phyloP scores from a whole-genome alignment of 2,888 invertebrate species.

The Hirtodrosophila confusa region DNA sequence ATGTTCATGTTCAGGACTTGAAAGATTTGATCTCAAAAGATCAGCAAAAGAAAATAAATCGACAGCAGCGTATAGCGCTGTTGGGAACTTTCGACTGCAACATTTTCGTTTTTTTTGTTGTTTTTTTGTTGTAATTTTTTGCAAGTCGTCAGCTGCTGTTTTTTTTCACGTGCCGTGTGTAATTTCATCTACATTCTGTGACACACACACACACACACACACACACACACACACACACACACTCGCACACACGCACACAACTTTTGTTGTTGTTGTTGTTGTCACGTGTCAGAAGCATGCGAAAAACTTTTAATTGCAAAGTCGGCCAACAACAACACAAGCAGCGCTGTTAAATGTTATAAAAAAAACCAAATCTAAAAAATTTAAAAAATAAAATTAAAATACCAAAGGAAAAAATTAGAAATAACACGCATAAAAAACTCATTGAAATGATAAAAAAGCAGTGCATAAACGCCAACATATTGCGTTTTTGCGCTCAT shows the following conservation, averaged over 20 bases:
- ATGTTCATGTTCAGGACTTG: too few species aligned
- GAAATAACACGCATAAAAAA: slow-evolving; percentile 23
- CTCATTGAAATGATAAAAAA: slow-evolving; percentile 32
- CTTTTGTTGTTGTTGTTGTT: slow-evolving; percentile 27
- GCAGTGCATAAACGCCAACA: slow-evolving; percentile 36
- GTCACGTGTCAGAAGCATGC: slow-evolving; percentile 63
- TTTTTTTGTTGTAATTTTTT: slow-evolving; percentile 11
- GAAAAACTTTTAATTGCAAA: slow-evolving; percentile 65
- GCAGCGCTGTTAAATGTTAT: slow-evolving; percentile 4
- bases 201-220: slow-evolving; percentile 21
- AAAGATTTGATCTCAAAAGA: too few species aligned
- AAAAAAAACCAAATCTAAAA: slow-evolving; percentile 8
- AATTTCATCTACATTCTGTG: slow-evolving; percentile 44
- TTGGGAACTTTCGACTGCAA: too few species aligned
- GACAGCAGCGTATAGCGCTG: slow-evolving; percentile 1
- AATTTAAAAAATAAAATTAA: slow-evolving; percentile 10
- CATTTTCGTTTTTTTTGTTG: slow-evolving; percentile 8
- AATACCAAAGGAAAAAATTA: not conserved
- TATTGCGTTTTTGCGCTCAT: slow-evolving; percentile 22
- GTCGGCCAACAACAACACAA: slow-evolving; percentile 39
- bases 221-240: slow-evolving; percentile 10
- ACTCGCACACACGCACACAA: slow-evolving; percentile 13
- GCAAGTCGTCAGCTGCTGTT: slow-evolving; percentile 16
- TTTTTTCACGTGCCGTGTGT: slow-evolving; percentile 43
- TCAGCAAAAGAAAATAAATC: too few species aligned